phyloP scores from a whole-genome alignment of 2,113 vertebrate species.

The Syrmaticus mikado region DNA sequence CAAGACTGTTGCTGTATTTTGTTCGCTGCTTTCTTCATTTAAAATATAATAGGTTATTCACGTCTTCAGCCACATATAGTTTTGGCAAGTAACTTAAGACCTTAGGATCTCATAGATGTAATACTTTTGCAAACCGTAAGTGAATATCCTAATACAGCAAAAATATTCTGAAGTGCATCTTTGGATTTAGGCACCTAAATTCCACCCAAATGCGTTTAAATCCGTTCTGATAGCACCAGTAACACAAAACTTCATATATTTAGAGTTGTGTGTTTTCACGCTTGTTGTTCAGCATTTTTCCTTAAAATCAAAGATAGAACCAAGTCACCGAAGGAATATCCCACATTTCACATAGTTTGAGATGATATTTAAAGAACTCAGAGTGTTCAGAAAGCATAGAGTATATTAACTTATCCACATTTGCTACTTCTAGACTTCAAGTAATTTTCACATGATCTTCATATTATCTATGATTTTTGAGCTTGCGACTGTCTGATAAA shows the following conservation, averaged over 20 bases:
- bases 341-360: not conserved
- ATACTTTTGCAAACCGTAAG: not conserved
- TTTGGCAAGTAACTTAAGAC: not conserved
- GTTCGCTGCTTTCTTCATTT: not conserved
- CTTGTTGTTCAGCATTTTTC: not conserved
- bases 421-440: not conserved
- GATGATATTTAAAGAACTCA: not conserved
- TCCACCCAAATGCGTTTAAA: not conserved
- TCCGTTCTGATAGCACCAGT: not conserved
- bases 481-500: not conserved
- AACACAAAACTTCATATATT: not conserved
- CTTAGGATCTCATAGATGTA: not conserved
- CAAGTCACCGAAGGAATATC: not conserved
- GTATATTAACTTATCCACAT: not conserved
- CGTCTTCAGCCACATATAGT: not conserved
- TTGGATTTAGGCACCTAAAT: not conserved
- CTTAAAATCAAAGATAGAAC: not conserved
- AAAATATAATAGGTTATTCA: not conserved
- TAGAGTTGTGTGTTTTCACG: too few relatives aligned
- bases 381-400: not conserved
- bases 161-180: not conserved
- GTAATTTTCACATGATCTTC: not conserved
- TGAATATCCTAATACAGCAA: not conserved
- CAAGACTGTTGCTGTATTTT: not conserved
- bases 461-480: accelerated